phyloP scores from a whole-genome alignment of 2,113 vertebrate species.

The Pelusios castaneus region DNA sequence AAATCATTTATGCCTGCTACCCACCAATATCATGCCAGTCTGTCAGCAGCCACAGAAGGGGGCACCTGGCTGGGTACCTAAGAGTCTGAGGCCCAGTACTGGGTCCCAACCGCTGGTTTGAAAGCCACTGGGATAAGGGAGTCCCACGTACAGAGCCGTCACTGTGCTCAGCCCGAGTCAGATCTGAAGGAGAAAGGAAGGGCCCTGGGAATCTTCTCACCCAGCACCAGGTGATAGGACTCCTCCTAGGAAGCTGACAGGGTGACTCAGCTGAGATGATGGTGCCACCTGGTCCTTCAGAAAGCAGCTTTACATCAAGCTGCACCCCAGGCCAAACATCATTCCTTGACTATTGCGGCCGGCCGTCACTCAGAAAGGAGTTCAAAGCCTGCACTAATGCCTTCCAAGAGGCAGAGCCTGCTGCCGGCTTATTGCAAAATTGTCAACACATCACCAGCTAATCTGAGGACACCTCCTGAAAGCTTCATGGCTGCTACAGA shows the following conservation, averaged over 20 bases:
- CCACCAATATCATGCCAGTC: no score
- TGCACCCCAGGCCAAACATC: not conserved
- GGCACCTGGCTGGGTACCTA: no score
- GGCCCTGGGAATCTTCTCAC: fast-evolving
- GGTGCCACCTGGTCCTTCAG: not conserved
- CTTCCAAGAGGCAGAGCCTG: not conserved
- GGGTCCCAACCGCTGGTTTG: no score
- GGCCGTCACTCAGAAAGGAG: not conserved
- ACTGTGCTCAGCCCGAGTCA: fast-evolving
- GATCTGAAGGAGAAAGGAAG: not conserved
- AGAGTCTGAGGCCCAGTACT: no score
- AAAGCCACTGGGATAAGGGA: no score
- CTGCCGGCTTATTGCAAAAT: not conserved
- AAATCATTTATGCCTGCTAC: no score
- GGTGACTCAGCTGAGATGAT: not conserved
- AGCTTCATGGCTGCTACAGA: not conserved
- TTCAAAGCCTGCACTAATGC: not conserved
- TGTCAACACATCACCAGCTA: not conserved
- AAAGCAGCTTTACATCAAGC: fast-evolving
- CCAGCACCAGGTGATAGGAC: not conserved
- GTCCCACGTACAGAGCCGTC: not conserved
- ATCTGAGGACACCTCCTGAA: not conserved
- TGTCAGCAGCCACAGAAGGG: no score
- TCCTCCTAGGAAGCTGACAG: not conserved
- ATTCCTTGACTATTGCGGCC: not conserved